Percentiles rank a stretch among this genome's conserved stretches.
Conservation (phyloP, 1,140 invertebrate genomes). For the Drosophila kohkoa region DNA sequence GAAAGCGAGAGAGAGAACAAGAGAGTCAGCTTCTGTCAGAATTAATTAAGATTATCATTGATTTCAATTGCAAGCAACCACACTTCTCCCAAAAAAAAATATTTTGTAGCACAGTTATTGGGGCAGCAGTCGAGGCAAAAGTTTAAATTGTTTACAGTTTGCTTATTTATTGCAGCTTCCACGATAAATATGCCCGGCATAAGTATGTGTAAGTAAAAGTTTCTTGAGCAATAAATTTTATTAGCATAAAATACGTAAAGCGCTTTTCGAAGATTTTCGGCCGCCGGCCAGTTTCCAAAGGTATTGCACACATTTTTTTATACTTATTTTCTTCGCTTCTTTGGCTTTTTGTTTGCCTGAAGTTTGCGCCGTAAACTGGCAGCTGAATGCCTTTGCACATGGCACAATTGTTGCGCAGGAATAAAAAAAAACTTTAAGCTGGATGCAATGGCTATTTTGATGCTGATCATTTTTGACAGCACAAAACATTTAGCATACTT, state of each 20-base stretch:
- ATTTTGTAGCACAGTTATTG: conserved; percentile 41
- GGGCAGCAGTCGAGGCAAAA: conserved; percentile 30
- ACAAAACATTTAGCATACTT: background rate
- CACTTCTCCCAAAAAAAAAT: conserved; percentile 1
- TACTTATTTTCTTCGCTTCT: no score
- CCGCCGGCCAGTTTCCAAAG: conserved; percentile 34
- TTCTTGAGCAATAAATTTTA: conserved; percentile 57
- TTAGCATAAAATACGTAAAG: conserved; percentile 69
- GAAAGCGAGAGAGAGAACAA: background rate
- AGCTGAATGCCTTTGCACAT: background rate
- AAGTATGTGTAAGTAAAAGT: conserved; percentile 37
- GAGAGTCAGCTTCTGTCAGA: conserved; percentile 25
- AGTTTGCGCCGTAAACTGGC: conserved; percentile 4
- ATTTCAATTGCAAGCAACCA: conserved; percentile 34
- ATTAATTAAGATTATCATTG: conserved; percentile 63
- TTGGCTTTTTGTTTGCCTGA: background rate
- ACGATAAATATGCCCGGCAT: conserved; percentile 61
- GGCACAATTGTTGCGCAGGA: conserved; percentile 8
- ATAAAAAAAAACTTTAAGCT: conserved; percentile 13
- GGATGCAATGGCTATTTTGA: conserved; percentile 12
- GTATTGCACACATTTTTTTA: conserved; percentile 24
- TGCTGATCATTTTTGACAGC: conserved; percentile 6
- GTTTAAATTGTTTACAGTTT: conserved; percentile 56
- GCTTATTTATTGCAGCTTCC: conserved; percentile 52
- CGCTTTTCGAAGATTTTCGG: conserved; percentile 54